Conservation (phyloP, 2,888 invertebrate genomes). For the Drosophila mimetica region DNA sequence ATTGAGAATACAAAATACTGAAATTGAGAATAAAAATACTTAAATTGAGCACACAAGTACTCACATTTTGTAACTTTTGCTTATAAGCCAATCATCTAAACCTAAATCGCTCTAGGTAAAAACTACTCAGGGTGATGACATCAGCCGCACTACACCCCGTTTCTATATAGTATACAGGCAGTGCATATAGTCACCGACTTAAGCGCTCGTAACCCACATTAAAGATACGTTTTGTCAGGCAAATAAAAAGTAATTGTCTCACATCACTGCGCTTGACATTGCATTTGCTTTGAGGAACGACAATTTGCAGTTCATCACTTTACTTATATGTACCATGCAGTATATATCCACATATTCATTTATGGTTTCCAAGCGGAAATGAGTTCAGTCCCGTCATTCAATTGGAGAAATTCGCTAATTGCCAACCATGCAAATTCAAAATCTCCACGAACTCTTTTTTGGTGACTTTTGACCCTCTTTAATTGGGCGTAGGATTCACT, state of each 20-base stretch:
- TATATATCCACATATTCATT: background rate
- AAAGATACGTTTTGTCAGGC: conserved; percentile 50
- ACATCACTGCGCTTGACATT: conserved; percentile 77
- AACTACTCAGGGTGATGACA: background rate
- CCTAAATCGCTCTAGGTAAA: background rate
- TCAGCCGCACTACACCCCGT: background rate
- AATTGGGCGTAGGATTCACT: conserved; percentile 52
- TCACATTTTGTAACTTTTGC: too few relatives aligned
- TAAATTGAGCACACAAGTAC: too few relatives aligned
- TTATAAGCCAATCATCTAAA: too few relatives aligned
- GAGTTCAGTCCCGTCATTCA: conserved; percentile 48
- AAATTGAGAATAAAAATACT: too few relatives aligned
- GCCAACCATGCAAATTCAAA: conserved; percentile 53
- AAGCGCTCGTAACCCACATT: conserved; percentile 17
- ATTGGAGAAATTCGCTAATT: conserved; percentile 55
- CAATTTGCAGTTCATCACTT: conserved; percentile 10
- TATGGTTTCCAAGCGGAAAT: conserved; percentile 61
- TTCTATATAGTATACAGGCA: background rate
- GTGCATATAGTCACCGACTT: conserved; percentile 2
- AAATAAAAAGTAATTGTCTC: conserved; percentile 73
- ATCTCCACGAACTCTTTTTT: conserved; percentile 3
- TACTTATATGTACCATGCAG: background rate
- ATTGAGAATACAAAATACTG: too few relatives aligned
- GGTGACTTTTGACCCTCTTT: conserved; percentile 56
- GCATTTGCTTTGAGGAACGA: conserved; percentile 35